Evolutionary conservation across 2,113 vertebrate genomes (phyloP).

Genomic region (Regulus satrapa): DNA sequence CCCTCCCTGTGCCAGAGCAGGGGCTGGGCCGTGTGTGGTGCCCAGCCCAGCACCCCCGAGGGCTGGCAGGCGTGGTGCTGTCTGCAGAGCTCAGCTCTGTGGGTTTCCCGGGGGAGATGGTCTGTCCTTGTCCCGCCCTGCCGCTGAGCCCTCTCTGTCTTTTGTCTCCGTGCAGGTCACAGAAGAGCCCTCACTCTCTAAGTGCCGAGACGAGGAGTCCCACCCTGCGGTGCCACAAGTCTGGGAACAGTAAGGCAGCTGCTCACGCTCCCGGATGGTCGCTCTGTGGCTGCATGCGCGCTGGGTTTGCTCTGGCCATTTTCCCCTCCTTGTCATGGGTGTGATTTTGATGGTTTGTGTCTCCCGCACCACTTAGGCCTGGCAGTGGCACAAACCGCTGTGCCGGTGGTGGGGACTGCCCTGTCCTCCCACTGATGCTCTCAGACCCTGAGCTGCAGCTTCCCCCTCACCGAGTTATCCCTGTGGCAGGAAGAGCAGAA

Average conservation of each 20-base stretch:
- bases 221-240: neutral
- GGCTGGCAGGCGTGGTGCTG: neutral
- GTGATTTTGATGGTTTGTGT: neutral
- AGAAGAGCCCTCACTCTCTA: neutral
- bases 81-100: neutral
- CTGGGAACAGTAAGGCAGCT: slow-evolving; percentile 47
- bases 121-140: neutral
- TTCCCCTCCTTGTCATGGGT: accelerated
- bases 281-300: neutral
- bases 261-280: accelerated
- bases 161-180: slow-evolving; percentile 38
- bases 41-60: neutral
- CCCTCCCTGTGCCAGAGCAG: accelerated
- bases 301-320: accelerated
- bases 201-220: slow-evolving; percentile 24
- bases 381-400: neutral
- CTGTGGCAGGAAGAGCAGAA: neutral
- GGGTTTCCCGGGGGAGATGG: accelerated
- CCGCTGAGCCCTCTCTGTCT: neutral
- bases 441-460: neutral
- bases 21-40: accelerated
- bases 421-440: neutral
- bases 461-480: neutral
- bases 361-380: accelerated
- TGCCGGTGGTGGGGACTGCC: neutral